Conservation (phyloP, 1,140 invertebrate species). For the Heterodera schachtii region DNA sequence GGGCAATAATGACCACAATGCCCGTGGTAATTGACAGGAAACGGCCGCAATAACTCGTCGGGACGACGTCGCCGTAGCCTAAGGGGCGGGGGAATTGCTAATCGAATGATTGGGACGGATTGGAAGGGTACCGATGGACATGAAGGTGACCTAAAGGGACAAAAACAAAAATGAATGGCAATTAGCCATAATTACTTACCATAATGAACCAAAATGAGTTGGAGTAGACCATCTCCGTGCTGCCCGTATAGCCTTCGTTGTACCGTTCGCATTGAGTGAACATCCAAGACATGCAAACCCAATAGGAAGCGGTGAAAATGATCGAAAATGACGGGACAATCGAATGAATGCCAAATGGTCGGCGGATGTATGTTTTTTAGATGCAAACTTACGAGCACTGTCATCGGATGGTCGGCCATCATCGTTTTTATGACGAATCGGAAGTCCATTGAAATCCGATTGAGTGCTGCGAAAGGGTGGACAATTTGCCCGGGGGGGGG, state of each 20-base stretch:
- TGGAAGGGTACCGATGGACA: constrained; percentile 52
- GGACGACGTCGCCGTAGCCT: constrained; percentile 63
- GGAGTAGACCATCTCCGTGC: constrained; percentile 68
- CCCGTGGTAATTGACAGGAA: constrained; percentile 61
- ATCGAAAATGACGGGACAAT: constrained; percentile 15
- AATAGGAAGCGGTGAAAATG: constrained; percentile 63
- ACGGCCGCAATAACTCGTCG: constrained; percentile 61
- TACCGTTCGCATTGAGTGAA: constrained; percentile 63
- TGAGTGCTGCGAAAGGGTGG: constrained; percentile 47
- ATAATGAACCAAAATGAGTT: constrained; percentile 71
- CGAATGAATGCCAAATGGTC: background rate
- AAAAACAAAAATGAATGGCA: background rate
- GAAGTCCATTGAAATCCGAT: constrained; percentile 66
- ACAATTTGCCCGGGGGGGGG: background rate
- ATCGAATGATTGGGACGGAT: background rate
- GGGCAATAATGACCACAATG: constrained; percentile 53
- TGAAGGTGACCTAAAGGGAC: constrained; percentile 60
- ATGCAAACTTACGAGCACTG: constrained; percentile 44
- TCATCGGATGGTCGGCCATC: constrained; percentile 63
- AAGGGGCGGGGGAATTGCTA: no score
- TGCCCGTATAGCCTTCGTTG: constrained; percentile 48
- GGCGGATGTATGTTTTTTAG: background rate
- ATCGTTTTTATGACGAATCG: constrained; percentile 61
- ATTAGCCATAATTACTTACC: constrained; percentile 40
- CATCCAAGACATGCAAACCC: constrained; percentile 66